phyloP scores from a whole-genome alignment of 1,140 invertebrate genomes.

The Coenobita brevimanus region DNA sequence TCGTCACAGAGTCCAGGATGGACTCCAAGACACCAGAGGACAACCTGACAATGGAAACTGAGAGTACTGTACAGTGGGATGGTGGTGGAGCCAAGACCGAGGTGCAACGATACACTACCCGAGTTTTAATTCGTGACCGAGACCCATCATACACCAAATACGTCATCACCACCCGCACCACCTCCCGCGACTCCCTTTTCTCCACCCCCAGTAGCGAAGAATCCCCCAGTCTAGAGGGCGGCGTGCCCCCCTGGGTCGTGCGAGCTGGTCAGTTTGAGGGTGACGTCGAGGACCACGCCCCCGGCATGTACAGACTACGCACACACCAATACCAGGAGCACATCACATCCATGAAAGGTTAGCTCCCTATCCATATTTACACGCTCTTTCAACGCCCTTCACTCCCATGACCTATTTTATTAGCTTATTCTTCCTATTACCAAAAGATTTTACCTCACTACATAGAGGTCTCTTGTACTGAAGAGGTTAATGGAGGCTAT shows the following conservation, averaged over 20 bases:
- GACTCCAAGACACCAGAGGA: constrained; percentile 29
- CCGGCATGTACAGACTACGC: constrained; percentile 78
- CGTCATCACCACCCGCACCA: constrained; percentile 47
- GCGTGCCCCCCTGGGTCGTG: constrained; percentile 40
- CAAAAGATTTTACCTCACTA: no score
- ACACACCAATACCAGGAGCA: constrained; percentile 89
- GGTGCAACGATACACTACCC: constrained; percentile 26
- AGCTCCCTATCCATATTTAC: no score
- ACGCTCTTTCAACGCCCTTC: no score
- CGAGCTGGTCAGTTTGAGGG: constrained; percentile 73
- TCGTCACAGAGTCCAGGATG: constrained; percentile 6
- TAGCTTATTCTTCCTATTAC: no score
- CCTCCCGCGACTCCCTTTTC: constrained; percentile 54
- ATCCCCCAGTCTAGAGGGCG: constrained; percentile 30
- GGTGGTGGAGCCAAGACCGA: constrained; percentile 20
- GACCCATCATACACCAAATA: constrained; percentile 57
- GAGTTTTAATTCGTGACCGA: constrained; percentile 44
- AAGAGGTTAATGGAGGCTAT: no score
- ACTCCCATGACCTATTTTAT: no score
- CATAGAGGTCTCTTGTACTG: no score
- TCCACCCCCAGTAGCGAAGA: constrained; percentile 57
- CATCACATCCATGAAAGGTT: constrained; percentile 89
- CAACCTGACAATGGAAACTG: constrained; percentile 33
- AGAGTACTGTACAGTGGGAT: constrained; percentile 48
- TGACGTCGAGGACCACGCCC: constrained; percentile 78